Conservation (phyloP, 2,797 vertebrate genomes). For the Malacoctenus gilli region DNA sequence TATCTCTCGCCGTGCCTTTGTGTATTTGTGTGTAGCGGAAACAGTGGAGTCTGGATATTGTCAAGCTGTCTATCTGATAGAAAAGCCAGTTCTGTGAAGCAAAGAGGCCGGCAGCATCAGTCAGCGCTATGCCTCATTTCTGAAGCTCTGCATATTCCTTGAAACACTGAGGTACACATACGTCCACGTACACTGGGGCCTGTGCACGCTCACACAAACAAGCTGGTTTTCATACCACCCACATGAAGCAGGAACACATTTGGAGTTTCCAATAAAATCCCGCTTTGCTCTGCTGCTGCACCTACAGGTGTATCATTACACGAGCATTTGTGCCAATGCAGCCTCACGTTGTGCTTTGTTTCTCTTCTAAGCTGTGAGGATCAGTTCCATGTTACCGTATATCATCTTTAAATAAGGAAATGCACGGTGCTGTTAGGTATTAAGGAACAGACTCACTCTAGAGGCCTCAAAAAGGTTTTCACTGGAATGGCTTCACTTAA, state of each 20-base stretch:
- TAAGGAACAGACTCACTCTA: constrained; percentile 7
- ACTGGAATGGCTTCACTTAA: constrained; percentile 8
- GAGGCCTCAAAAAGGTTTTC: constrained; percentile 1
- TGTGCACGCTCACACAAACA: constrained; percentile 53
- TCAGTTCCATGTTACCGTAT: background rate
- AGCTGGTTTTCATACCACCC: constrained; percentile 51
- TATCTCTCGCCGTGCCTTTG: constrained; percentile 37
- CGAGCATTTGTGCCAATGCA: background rate
- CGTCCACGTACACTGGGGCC: constrained; percentile 41
- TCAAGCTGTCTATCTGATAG: constrained; percentile 85
- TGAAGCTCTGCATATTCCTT: constrained; percentile 79
- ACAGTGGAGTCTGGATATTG: constrained; percentile 83
- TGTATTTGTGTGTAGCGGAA: constrained; percentile 69
- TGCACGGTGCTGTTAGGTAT: background rate
- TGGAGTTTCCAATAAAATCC: constrained; percentile 40
- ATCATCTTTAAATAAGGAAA: constrained; percentile 11
- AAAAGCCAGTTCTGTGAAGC: constrained; percentile 75
- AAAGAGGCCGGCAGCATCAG: constrained; percentile 80
- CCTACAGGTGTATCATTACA: constrained; percentile 42
- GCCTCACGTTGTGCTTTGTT: constrained; percentile 3
- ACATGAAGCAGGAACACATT: constrained; percentile 48
- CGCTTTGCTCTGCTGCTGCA: constrained; percentile 22
- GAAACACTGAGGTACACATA: constrained; percentile 55
- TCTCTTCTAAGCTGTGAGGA: constrained; percentile 17
- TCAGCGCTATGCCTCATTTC: constrained; percentile 80